Base-by-base conservation (phyloP, 2,888 invertebrate species). In the Chromoteleia sp. region DNA sequence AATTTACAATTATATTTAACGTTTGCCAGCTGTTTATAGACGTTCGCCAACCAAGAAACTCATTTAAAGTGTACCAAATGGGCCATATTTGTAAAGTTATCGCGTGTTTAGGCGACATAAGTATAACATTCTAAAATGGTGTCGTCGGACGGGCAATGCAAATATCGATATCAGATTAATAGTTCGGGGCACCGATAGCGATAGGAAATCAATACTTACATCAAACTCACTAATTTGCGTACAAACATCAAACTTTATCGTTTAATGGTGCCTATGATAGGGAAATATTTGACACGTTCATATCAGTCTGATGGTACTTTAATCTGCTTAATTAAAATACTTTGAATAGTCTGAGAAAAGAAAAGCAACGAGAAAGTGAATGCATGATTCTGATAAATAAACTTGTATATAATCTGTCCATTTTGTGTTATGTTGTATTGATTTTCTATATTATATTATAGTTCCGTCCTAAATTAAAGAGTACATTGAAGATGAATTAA, bases 151-250 rank as follows among this genome's bases (percentile, higher is more conserved):
- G 29, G 48, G 54, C 17, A 17, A 19, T 33, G 21, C 29, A 30
- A 50, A 54, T 63, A 63, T 52, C 52, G 73, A 61, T 73, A 73
- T 59, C 50, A 71, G 59, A 71, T 73, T 73, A 73, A 63, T 54
- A 54, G 73, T 61, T 59, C 30, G 50, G 15, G 6, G 41, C 10
- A 33, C 29, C 21, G 41, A 73, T 52, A 52, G 39, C 52, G 61
- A 73, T 73, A 43, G 54, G 43, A 43, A 73, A 73, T 74, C 56
- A 30, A 74, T 74, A 65, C 45, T 63, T 54, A 63, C 45, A 56
- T 74, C 45, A 30, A 65, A 63, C 45, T 65, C 54, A 45, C 29
- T 25, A 36, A 63, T 43, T 54, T 54, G 41, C 54, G 39, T 25
- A 63, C 61, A 73, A 73, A 61, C 73, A 65, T 54, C 45, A 36